Conservation (phyloP, 2,888 invertebrate species). For the Drosophila melanocephala region DNA sequence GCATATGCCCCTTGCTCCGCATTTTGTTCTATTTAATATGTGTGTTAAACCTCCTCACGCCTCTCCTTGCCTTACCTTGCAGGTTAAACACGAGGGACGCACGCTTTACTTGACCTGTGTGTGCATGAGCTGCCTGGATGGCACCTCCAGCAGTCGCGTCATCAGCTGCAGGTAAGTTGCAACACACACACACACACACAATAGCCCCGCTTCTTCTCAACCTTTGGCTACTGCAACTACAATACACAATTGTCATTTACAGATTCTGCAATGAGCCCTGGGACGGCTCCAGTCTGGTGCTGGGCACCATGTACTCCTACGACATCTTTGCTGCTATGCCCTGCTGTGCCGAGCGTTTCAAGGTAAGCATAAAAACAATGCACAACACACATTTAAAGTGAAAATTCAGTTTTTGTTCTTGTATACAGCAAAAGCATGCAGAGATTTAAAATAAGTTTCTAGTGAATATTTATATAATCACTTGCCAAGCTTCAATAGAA, state of each 20-base stretch:
- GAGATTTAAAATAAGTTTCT: background rate
- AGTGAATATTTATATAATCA: background rate
- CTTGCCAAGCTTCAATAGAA: background rate
- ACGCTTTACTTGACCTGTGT: slow-evolving; percentile 96
- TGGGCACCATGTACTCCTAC: slow-evolving; percentile 99
- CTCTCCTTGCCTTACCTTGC: slow-evolving; percentile 62
- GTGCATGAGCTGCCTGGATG: slow-evolving; percentile 97
- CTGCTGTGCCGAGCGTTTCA: slow-evolving; percentile 96
- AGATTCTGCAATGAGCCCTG: slow-evolving; percentile 93
- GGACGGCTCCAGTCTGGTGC: slow-evolving; percentile 96
- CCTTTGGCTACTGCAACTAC: background rate
- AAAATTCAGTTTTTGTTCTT: background rate
- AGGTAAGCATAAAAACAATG: slow-evolving; percentile 87
- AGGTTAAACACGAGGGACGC: slow-evolving; percentile 96
- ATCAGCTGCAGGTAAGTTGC: slow-evolving; percentile 89
- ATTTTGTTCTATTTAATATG: slow-evolving; percentile 23
- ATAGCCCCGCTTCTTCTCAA: background rate
- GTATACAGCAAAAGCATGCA: too few species aligned
- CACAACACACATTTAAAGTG: background rate
- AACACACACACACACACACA: background rate
- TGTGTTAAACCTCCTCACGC: background rate
- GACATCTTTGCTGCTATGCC: slow-evolving; percentile 99
- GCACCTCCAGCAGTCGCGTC: slow-evolving; percentile 90
- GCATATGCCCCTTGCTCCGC: slow-evolving; percentile 6
- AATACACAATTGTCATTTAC: slow-evolving; percentile 6